Base-by-base conservation (phyloP, 2,113 vertebrate species). In the Columba livia region DNA sequence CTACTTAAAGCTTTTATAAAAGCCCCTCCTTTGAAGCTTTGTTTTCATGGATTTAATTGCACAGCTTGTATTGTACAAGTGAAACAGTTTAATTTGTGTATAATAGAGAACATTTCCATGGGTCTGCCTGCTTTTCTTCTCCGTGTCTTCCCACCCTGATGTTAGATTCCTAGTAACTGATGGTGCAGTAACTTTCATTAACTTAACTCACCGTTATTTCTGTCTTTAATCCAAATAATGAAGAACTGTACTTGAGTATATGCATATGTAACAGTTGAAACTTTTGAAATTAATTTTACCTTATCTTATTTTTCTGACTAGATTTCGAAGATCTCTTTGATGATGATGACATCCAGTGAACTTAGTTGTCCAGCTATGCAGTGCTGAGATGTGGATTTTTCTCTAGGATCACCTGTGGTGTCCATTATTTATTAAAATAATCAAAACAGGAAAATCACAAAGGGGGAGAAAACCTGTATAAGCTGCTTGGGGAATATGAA, bases 321-420 rank as follows among this genome's bases (percentile, higher is more conserved):
- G 99, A 98, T 96, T 99, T 99, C 96, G 99, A 99, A 98, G 99
- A 99, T 96, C 98, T 99, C 57, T 99, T 99, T 91, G 99, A 99
- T 92, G 99, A 99, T 6, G 98, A 99, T 29, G 99, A 99, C 97
- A 98, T 99, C 95, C 98, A 99, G 97, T 99, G 98, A 99, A 85
- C 65, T 47, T 29, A 29, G 15, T 19, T 62, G 34, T 42, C 85
- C 85, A 62, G 65, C 88, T 80, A 1, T 61, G 85, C 75, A 32
- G 25, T 88, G 91, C 82, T 58, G 73, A 94, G 74, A 82, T 77
- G 60, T 61, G 85, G 79, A 95, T 71, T 82, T 82, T 80, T 87
- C 89, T 91, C 69, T 78, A 65, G 73, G 67, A 93, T 88, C 38
- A 0, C 65, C 60, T 44, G 28, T 75, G 79, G 61, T 85, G 61